Conservation (phyloP, 2,888 invertebrate genomes). For the Autographa gamma region DNA sequence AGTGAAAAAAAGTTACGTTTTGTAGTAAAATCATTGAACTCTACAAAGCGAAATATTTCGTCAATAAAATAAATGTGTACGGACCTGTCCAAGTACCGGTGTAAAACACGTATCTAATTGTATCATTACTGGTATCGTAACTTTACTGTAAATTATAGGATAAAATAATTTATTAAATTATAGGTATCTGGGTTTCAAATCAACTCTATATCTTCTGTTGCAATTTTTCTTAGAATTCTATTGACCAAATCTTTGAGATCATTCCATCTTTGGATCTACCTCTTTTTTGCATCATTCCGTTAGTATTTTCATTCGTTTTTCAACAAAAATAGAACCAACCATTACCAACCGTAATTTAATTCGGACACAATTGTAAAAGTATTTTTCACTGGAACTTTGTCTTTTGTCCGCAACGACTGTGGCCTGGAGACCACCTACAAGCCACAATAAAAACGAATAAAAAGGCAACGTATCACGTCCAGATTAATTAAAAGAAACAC, state of each 20-base stretch:
- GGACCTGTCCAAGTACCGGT: not conserved
- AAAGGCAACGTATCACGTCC: conserved; percentile 22
- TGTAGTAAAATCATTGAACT: not conserved
- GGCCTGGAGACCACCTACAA: conserved; percentile 48
- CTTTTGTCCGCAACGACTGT: conserved; percentile 32
- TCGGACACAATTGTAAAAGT: conserved; percentile 29
- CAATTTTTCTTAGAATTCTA: not conserved
- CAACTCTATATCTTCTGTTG: not conserved
- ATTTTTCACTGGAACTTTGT: conserved; percentile 33
- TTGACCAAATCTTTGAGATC: not conserved
- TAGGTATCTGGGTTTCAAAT: not conserved
- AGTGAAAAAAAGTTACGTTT: too few relatives aligned
- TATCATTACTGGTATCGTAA: not conserved
- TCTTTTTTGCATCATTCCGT: not conserved
- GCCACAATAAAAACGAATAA: conserved; percentile 23
- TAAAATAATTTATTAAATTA: not conserved
- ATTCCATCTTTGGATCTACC: not conserved
- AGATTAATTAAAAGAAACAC: conserved; percentile 26
- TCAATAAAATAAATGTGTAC: not conserved
- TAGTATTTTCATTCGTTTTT: conserved; percentile 25
- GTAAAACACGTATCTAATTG: not conserved
- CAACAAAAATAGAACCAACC: conserved; percentile 12
- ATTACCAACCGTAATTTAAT: conserved; percentile 39
- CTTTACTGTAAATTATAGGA: conserved; percentile 5
- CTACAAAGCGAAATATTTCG: not conserved